These are phyloP conservation scores for Panthera uncia DNA, from an alignment of 2,113 vertebrate species.

Conservation along the genomic window DNA sequence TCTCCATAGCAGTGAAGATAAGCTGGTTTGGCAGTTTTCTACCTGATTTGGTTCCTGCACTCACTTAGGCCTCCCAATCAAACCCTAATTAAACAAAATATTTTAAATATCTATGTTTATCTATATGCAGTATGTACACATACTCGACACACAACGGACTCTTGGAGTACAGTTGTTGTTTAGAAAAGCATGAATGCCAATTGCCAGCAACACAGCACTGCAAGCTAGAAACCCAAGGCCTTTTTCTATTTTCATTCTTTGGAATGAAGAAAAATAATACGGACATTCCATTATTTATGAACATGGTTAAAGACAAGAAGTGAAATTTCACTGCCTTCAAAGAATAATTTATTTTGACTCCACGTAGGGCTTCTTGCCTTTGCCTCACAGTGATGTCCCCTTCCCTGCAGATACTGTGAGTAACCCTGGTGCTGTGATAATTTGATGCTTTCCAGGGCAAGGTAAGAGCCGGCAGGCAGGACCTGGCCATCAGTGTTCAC, in stretches of 20 bases:
- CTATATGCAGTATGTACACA: neutral
- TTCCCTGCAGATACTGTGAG: neutral
- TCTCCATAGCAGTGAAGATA: neutral
- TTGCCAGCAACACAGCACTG: neutral
- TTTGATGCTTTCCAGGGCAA: neutral
- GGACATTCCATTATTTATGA: conserved; percentile 47
- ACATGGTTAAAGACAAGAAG: conserved; percentile 11
- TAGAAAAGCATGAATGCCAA: neutral
- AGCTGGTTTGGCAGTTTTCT: neutral
- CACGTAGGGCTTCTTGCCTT: neutral
- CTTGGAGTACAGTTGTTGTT: neutral
- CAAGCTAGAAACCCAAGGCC: neutral
- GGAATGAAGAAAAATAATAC: conserved; percentile 47
- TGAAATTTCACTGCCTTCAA: conserved; percentile 39
- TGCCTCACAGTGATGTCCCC: neutral
- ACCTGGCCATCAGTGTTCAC: neutral
- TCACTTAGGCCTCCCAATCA: neutral
- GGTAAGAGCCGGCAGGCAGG: neutral
- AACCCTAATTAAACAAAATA: neutral
- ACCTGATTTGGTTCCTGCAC: neutral
- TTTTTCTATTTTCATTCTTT: conserved; percentile 7
- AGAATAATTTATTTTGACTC: conserved; percentile 41
- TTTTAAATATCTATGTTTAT: neutral
- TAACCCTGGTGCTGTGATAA: neutral
- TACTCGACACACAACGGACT: neutral